Evolutionary conservation across 2,113 vertebrate genomes (phyloP), one percentile per base, ranked within the genome.

Genomic region (Eidolon helvum): DNA sequence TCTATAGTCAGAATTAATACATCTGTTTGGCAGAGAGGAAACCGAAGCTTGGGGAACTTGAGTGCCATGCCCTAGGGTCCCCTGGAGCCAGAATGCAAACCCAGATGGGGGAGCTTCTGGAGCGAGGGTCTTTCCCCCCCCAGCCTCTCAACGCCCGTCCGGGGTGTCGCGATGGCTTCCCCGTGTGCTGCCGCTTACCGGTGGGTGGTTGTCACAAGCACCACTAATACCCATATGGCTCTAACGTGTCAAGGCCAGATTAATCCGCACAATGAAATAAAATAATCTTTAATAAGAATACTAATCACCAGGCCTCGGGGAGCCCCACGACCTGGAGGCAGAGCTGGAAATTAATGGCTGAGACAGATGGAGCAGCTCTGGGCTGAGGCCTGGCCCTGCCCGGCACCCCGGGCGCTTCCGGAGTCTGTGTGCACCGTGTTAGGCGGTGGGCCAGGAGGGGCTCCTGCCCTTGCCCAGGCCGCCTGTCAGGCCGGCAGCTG

Each of bases 211-310:
- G 85, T 74, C 79, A 66, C 43, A 40, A 7, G 18, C 85, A 78
- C 50, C 0, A 61, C 93, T 96, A 91, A 97, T 93, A 93, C 97
- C 96, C 94, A 91, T 75, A 97, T 80, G 97, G 96, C 86, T 96
- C 57, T 61, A 72, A 87, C 5, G 35, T 96, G 97, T 96, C 98
- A 96, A 75, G 97, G 91, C 97, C 95, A 91, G 94, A 97, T 96
- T 97, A 97, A 98, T 98, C 96, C 93, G 33, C 16, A 30, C 97
- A 95, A 91, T 93, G 96, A 98, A 98, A 98, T 97, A 97, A 98
- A 98, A 98, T 96, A 97, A 97, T 97, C 97, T 98, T 97, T 98
- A 98, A 97, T 97, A 98, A 98, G 97, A 98, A 96, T 97, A 97
- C 97, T 98, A 98, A 98, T 98, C 97, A 96, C 94, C 74, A 96